phyloP scores from a whole-genome alignment of 2,797 vertebrate genomes.

The Zenarchopterus dispar region DNA sequence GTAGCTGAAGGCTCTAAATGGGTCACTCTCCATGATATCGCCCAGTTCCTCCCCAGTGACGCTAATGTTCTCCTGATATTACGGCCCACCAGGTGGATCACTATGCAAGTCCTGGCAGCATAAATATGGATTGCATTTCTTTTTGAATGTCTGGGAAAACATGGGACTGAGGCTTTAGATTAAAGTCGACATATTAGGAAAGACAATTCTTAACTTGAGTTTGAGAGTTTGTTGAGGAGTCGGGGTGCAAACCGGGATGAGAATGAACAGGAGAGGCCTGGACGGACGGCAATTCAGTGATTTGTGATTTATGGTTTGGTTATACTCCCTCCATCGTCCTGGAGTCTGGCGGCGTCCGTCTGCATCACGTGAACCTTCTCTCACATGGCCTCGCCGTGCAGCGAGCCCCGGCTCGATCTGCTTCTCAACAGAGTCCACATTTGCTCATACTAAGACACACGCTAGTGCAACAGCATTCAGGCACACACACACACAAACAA shows the following conservation, averaged over 20 bases:
- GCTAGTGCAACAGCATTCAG: conserved; percentile 23
- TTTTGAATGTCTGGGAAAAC: conserved; percentile 38
- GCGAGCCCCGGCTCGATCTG: conserved; percentile 51
- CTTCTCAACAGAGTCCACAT: conserved; percentile 47
- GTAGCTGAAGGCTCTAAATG: conserved; percentile 74
- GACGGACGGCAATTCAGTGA: conserved; percentile 68
- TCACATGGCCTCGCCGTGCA: conserved; percentile 67
- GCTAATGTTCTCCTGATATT: conserved; percentile 81
- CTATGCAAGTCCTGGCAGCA: conserved; percentile 68
- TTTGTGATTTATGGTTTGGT: conserved; percentile 84
- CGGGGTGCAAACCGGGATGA: conserved; percentile 36
- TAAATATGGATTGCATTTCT: conserved; percentile 61
- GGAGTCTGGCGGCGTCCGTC: conserved; percentile 64
- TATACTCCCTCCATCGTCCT: conserved; percentile 75
- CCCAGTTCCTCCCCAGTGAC: conserved; percentile 80
- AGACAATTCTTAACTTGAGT: no score
- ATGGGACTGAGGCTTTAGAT: neutral
- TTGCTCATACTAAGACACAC: conserved; percentile 24
- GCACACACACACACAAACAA: conserved; percentile 38
- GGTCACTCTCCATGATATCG: conserved; percentile 81
- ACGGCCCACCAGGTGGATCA: conserved; percentile 81
- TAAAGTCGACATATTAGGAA: no score
- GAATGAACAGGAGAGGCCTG: conserved; percentile 17
- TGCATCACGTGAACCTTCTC: conserved; percentile 70
- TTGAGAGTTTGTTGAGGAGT: conserved; percentile 2